phyloP scores from a whole-genome alignment of 2,113 vertebrate species.

The Pipra filicauda region DNA sequence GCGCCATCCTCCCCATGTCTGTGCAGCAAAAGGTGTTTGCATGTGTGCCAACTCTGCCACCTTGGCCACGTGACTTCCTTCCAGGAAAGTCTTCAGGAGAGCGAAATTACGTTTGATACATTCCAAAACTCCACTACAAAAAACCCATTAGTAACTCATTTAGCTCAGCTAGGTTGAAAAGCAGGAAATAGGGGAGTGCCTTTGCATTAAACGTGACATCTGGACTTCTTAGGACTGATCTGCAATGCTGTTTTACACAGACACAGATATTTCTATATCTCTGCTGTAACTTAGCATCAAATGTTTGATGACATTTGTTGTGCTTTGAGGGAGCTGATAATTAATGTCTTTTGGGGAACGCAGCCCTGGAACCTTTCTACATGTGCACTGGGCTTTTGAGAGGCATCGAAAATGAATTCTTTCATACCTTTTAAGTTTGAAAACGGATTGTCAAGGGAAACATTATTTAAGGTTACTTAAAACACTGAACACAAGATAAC shows the following conservation, averaged over 20 bases:
- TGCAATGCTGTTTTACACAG: background rate
- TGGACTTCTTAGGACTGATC: background rate
- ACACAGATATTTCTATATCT: background rate
- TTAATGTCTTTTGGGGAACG: background rate
- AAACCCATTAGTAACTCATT: background rate
- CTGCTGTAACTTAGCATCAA: background rate
- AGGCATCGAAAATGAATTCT: background rate
- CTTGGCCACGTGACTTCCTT: background rate
- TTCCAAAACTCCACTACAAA: background rate
- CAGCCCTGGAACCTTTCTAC: background rate
- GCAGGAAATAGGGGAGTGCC: background rate
- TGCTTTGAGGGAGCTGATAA: background rate
- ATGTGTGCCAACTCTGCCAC: background rate
- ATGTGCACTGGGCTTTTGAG: background rate
- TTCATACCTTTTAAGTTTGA: slow-evolving; percentile 32
- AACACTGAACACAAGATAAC: slow-evolving; percentile 36
- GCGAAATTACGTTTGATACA: background rate
- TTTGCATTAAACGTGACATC: background rate
- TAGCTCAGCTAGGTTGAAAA: background rate
- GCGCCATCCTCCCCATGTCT: background rate
- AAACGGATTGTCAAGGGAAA: slow-evolving; percentile 28
- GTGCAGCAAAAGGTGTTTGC: background rate
- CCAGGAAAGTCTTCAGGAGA: background rate
- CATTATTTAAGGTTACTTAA: slow-evolving; percentile 36
- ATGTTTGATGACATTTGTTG: background rate